Base-by-base conservation (phyloP, 2,113 vertebrate genomes). In the Gambusia holbrooki region DNA sequence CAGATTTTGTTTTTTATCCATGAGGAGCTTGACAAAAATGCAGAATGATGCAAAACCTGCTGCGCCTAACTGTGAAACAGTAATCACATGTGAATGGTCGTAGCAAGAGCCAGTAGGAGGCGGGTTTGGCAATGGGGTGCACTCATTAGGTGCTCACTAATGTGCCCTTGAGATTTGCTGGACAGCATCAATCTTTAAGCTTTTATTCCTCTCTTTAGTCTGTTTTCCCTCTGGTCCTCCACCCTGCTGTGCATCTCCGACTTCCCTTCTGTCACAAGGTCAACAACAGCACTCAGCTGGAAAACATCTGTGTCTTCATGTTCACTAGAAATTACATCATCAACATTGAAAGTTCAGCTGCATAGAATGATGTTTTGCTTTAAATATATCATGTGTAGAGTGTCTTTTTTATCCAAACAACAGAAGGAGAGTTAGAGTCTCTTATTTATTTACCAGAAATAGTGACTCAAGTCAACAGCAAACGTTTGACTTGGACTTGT, bases 291-390 rank as follows among this genome's bases (percentile, higher is more conserved):
- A 72, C 69, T 90, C 83, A 80, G 77, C 67, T 76, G 73, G 84
- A 87, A 86, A 87, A 84, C 71, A 42, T 83, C 85, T 66, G 45
- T 51, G 79, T 79, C 80, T 81, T 80, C 66, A 73, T 83, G 71
- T 65, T 77, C 5, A 0, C 73, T 25, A 3, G 10, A 45, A 51
- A 54, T 35, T 8, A 13, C 70, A 63, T 66, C 51, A 22, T 61
- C 32, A 42, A 40, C 22, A 45, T 45, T 3, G 32, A 69, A 54
- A 58, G 45, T 40, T 40, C 42, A 29, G 22, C 66, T 72, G 30
- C 15, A 32, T 15, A 48, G 5, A 32, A 19, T 14, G 40, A 61
- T 27, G 17, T 35, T 30, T 63, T 32, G 27, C 42, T 69, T 73
- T 51, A 61, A 72, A 61, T 2, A 32, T 28, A 27, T 64, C 66